Conservation (phyloP, 2,113 vertebrate species). For the Prunella himalayana region DNA sequence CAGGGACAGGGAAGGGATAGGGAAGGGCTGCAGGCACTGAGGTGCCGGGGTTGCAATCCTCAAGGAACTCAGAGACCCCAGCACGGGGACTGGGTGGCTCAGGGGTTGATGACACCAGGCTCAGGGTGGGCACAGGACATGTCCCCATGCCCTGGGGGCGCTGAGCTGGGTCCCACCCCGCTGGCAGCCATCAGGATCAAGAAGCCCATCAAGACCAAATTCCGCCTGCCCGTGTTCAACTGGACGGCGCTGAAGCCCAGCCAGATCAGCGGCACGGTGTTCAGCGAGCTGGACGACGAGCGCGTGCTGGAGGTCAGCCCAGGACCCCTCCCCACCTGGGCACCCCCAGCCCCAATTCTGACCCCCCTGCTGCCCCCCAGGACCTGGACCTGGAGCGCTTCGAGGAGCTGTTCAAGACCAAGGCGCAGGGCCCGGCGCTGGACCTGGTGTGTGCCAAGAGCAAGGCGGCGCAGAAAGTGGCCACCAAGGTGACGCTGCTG, state of each 20-base stretch:
- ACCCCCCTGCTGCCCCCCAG: slow-evolving; percentile 36
- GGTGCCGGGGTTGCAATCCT: too few relatives aligned
- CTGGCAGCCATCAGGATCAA: slow-evolving; percentile 93
- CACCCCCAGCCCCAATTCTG: background rate
- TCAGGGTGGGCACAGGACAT: background rate
- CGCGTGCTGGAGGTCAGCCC: slow-evolving; percentile 87
- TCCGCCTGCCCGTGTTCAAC: slow-evolving; percentile 94
- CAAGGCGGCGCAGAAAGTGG: slow-evolving; percentile 85
- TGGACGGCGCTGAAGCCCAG: slow-evolving; percentile 97
- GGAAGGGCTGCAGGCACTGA: background rate
- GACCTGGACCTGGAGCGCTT: slow-evolving; percentile 92
- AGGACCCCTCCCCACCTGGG: background rate
- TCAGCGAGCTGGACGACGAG: slow-evolving; percentile 96
- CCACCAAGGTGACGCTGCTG: slow-evolving; percentile 88
- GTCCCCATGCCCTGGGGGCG: fast-evolving
- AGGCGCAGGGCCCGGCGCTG: slow-evolving; percentile 89
- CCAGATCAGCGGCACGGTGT: slow-evolving; percentile 97
- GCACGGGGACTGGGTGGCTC: fast-evolving
- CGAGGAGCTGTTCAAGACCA: slow-evolving; percentile 97
- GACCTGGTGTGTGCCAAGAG: slow-evolving; percentile 85
- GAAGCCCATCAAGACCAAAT: slow-evolving; percentile 98
- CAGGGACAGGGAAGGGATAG: background rate
- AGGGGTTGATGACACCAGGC: background rate
- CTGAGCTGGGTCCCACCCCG: background rate
- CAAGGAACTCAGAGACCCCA: background rate